These are phyloP conservation scores for Stictonetta naevosa DNA, from an alignment of 2,113 vertebrate genomes.

Conservation along the genomic window DNA sequence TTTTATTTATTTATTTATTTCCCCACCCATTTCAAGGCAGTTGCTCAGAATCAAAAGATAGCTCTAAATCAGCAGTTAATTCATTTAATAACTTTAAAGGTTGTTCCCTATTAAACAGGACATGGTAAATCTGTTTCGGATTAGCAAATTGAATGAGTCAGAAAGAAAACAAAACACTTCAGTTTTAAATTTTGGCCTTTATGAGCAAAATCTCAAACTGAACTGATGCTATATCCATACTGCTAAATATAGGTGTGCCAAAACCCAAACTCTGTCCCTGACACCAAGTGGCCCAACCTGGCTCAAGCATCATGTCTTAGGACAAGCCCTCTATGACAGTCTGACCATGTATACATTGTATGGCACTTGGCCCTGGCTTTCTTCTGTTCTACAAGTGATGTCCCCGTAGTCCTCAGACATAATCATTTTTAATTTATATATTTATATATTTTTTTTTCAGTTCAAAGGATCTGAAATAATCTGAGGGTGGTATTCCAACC, in stretches of 20 bases:
- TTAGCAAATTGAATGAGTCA: constrained; percentile 44
- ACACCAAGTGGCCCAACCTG: accelerated
- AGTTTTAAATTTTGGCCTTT: constrained; percentile 27
- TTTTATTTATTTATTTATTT: background rate
- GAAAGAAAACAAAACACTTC: constrained; percentile 1
- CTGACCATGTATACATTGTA: background rate
- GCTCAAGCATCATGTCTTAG: background rate
- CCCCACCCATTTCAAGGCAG: constrained; percentile 22
- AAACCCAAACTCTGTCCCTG: background rate
- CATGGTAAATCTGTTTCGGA: constrained; percentile 53
- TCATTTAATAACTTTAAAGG: constrained; percentile 45
- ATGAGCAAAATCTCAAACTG: constrained; percentile 1
- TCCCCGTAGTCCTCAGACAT: background rate
- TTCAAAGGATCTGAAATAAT: background rate
- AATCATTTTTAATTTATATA: background rate
- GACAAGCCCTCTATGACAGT: background rate
- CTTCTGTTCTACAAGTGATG: background rate
- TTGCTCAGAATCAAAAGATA: constrained; percentile 34
- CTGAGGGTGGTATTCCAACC: background rate
- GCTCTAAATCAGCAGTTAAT: constrained; percentile 16
- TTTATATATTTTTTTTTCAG: background rate
- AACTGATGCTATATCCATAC: background rate
- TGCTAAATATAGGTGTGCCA: background rate
- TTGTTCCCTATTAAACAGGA: constrained; percentile 28
- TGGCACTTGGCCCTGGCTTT: background rate